Evolutionary conservation across 1,140 invertebrate species (phyloP), one percentile per base, ranked within the genome.

Genomic region (Drosophila quadrilineata): DNA sequence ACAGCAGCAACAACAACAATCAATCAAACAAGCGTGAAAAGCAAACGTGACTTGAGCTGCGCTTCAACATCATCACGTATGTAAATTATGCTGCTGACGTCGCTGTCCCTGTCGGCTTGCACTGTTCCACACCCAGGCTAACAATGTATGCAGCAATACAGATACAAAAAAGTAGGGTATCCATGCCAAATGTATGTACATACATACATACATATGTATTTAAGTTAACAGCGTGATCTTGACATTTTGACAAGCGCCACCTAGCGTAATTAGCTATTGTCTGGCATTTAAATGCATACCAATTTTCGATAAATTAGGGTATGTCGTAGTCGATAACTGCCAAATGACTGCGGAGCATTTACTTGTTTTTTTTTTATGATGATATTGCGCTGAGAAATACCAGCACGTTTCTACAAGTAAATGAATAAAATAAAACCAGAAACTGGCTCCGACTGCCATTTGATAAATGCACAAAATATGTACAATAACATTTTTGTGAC

Each of bases 371-470:
- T 24, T 41, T 19, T 38, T 46, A 14, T 22, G 40, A 50, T 62
- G 70, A 33, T 31, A 80, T 79, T 76, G 69, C 40, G 53, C 66
- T 60, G 28, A 63, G 67, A 84, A 84, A 84, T 85, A 77, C 77
- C 77, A 85, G 77, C 77, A 84, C 77, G 77, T 85, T 84, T 64
- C 57, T 80, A 65, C 59, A 64, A n/a, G n/a, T n/a, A n/a, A n/a
- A n/a, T n/a, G n/a, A n/a, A n/a, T n/a, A n/a, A n/a, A n/a, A 57
- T 43, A 46, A 62, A 53, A 53, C 26, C 26, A 52, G 35, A 69
- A 82, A 70, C 43, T 63, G 36, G 54, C 71, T 63, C 24, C 71
- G 38, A 28, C 53, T 76, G 77, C 65, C 79, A 85, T 84, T 85
- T 84, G 79, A 85, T 84, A 67, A 66, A 38, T 65, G 77, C 73